phyloP scores from a whole-genome alignment of 2,113 vertebrate genomes.

The Mola mola region DNA sequence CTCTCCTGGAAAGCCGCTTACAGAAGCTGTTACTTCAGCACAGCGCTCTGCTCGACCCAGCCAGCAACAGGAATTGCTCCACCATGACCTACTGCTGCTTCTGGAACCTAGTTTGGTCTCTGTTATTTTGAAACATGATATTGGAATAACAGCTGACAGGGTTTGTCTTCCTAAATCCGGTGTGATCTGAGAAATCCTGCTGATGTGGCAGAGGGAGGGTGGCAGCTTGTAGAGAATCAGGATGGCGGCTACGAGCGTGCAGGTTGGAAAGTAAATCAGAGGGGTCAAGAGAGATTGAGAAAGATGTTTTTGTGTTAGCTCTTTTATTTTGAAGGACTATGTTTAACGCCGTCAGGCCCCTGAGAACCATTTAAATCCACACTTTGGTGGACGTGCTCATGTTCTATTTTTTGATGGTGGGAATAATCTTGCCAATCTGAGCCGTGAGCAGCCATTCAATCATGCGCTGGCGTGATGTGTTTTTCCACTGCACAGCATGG shows the following conservation, averaged over 20 bases:
- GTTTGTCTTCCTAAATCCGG: slow-evolving; percentile 42
- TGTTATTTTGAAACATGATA: slow-evolving; percentile 39
- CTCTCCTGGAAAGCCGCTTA: slow-evolving; percentile 47
- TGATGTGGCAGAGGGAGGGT: slow-evolving; percentile 23
- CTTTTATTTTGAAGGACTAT: neutral
- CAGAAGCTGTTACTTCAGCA: slow-evolving; percentile 59
- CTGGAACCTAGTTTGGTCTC: slow-evolving; percentile 43
- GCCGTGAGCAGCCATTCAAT: slow-evolving; percentile 1
- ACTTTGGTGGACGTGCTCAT: neutral
- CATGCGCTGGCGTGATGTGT: neutral
- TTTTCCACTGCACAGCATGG: neutral
- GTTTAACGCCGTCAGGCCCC: too few relatives aligned
- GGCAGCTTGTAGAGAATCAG: neutral
- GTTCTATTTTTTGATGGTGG: neutral
- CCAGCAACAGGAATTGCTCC: slow-evolving; percentile 48
- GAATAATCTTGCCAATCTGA: slow-evolving; percentile 9
- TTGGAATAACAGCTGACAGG: slow-evolving; percentile 36
- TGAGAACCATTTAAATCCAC: neutral
- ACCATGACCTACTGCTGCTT: slow-evolving; percentile 34
- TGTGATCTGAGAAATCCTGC: slow-evolving; percentile 1
- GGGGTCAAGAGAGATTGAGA: too few relatives aligned
- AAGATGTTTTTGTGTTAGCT: too few relatives aligned
- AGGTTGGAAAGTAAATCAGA: too few relatives aligned
- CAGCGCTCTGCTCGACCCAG: slow-evolving; percentile 34
- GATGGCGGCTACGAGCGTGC: too few relatives aligned